Base-by-base conservation (phyloP, 1,140 invertebrate genomes). In the Oryzaephilus surinamensis region DNA sequence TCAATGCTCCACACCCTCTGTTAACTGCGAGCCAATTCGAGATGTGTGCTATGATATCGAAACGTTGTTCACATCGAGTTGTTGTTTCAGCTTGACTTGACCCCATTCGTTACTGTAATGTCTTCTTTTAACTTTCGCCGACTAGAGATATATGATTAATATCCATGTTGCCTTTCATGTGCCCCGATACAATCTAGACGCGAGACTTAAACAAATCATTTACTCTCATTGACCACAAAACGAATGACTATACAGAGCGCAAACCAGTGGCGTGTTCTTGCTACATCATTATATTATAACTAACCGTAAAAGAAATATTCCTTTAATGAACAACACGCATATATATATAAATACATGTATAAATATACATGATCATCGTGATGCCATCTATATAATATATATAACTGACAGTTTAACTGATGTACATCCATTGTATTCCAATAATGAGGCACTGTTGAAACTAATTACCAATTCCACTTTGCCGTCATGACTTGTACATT, bases 1-100 rank as follows among this genome's bases (percentile, higher is more conserved):
- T 62, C 60, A 61, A 56, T 43, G 56, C 51, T 61, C 57, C 60
- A 61, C 60, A 61, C 60, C 60, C 60, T 60, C 58, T 59, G 58
- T 59, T 61, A 58, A 62, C 58, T 62, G 50, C 51, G 55, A 60
- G 55, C 60, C 57, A 62, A 61, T 62, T 62, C 57, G 50, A 62
- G 58, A 62, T 61, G 51, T 59, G 48, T 55, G 58, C 45, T 27
- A 41, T 44, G 57, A 61, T 58, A 60, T 47, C 41, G 41, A 42
- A n/a, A 31, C 35, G 32, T 33, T 43, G 43, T 44, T 47, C 45
- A 48, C 42, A 43, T 51, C 51, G 51, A 46, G 52, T 51, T 54
- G 55, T 57, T 59, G 57, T 60, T 57, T 58, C 50, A 49, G 52
- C 53, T 51, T 45, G 55, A 52, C 47, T 51, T 57, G 53, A 55